These are phyloP conservation scores for Tragopan temminckii DNA, from an alignment of 2,797 vertebrate species.

Conservation along the genomic window DNA sequence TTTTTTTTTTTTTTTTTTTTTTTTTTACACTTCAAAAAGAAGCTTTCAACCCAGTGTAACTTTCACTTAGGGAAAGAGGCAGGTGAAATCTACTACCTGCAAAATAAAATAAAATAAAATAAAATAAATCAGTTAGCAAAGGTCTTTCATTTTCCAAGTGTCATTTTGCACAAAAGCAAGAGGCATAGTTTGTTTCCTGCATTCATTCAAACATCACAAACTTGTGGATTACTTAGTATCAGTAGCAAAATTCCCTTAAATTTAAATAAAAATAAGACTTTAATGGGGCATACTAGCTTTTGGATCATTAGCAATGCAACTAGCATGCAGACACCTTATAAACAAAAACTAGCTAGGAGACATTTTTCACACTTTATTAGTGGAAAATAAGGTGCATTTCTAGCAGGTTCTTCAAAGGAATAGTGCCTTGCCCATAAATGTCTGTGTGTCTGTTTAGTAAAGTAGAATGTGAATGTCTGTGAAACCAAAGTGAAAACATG, in stretches of 20 bases:
- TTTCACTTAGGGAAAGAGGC: not conserved
- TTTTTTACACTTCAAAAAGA: not conserved
- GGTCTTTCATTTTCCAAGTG: not conserved
- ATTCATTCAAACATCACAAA: not conserved
- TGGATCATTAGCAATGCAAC: not conserved
- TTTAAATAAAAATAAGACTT: not conserved
- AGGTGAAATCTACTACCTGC: not conserved
- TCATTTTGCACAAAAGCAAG: not conserved
- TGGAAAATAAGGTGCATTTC: conserved; percentile 25
- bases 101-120: not conserved
- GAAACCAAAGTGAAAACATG: conserved; percentile 1
- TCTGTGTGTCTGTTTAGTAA: not conserved
- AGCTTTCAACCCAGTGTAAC: not conserved
- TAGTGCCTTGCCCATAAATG: not conserved
- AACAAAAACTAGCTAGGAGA: not conserved
- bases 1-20: no score
- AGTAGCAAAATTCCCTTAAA: not conserved
- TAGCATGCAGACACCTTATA: not conserved
- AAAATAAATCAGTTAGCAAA: not conserved
- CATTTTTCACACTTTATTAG: not conserved
- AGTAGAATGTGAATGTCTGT: conserved; percentile 31
- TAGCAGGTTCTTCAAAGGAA: not conserved
- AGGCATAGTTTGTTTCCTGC: not conserved
- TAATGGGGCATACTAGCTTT: not conserved
- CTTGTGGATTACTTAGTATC: not conserved